Evolutionary conservation across 1,140 invertebrate genomes (phyloP), one percentile per base, ranked within the genome.

Genomic region (Diachasmimorpha longicaudata): DNA sequence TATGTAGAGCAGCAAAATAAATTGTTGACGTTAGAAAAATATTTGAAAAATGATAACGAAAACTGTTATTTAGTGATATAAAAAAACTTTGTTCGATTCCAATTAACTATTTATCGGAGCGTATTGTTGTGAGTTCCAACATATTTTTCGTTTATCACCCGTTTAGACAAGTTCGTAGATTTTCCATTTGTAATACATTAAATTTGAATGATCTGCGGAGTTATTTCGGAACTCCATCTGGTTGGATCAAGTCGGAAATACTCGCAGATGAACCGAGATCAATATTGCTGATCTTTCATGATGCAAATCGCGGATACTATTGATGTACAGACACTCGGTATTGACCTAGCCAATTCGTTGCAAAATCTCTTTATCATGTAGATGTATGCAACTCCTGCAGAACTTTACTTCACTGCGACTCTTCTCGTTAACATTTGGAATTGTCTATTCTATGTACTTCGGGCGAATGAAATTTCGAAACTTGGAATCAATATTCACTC

Each of bases 331-430:
- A 5, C 19, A 63, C 6, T 31, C 14, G 58, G 23, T 63, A 25
- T 31, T 68, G 25, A 36, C n/a, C 36, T 68, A 37, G 36, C 25
- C 66, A 68, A 68, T 19, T 39, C 36, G 63, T 67, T 46, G 25
- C 4, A 1, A 39, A 68, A 68, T 14, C 63, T 74, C 72, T 74
- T 74, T 74, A 63, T 74, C 58, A 74, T 74, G 72, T 68, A 74
- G 63, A 74, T 74, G 58, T 23, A 44, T 63, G 42, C 19, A 39
- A 48, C 72, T 74, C 19, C 9, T 25, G 11, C 31, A n/a, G 11
- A 68, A 67, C 72, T 74, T 74, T 72, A 72, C n/a, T 67, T 39
- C 52, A 21, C 13, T 39, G 6, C 11, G 72, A 16, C 36, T 42
- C n/a, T 68, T 31, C 58, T 36, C 58, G 72, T 74, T 74, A 74